phyloP scores from a whole-genome alignment of 2,113 vertebrate genomes.

The Elanoides forficatus region DNA sequence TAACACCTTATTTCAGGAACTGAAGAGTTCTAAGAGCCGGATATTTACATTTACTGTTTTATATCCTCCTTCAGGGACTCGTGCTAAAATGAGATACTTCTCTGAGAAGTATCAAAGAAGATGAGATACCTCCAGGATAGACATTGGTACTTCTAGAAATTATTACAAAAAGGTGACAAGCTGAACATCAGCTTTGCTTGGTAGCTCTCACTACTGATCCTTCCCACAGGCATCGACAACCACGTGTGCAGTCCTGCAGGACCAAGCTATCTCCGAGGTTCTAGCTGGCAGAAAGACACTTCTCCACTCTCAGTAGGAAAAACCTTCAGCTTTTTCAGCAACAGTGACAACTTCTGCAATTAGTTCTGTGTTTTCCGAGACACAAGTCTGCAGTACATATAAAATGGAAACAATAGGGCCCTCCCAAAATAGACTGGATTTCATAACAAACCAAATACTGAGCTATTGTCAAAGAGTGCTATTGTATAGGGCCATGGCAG shows the following conservation, averaged over 20 bases:
- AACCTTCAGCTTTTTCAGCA: not conserved
- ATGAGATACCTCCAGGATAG: not conserved
- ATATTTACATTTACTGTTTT: not conserved
- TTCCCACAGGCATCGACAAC: not conserved
- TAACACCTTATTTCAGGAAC: not conserved
- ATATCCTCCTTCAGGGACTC: not conserved
- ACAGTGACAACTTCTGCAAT: not conserved
- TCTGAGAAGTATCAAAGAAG: not conserved
- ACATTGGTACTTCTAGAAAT: not conserved
- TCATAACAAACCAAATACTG: conserved; percentile 33
- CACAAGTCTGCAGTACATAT: conserved; percentile 14
- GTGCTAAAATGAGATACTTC: not conserved
- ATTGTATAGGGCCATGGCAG: conserved; percentile 48
- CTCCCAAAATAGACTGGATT: conserved; percentile 64
- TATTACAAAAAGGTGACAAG: not conserved
- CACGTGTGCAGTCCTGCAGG: accelerated
- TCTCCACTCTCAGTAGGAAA: not conserved
- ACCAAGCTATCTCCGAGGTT: not conserved
- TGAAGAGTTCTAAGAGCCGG: not conserved
- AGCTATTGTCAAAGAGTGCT: conserved; percentile 39
- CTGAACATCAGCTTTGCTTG: not conserved
- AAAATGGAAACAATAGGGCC: conserved; percentile 41
- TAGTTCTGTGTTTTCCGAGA: not conserved
- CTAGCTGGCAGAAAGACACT: not conserved
- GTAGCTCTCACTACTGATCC: not conserved